phyloP scores from a whole-genome alignment of 2,888 invertebrate species.

The Stenodera caucasica region DNA sequence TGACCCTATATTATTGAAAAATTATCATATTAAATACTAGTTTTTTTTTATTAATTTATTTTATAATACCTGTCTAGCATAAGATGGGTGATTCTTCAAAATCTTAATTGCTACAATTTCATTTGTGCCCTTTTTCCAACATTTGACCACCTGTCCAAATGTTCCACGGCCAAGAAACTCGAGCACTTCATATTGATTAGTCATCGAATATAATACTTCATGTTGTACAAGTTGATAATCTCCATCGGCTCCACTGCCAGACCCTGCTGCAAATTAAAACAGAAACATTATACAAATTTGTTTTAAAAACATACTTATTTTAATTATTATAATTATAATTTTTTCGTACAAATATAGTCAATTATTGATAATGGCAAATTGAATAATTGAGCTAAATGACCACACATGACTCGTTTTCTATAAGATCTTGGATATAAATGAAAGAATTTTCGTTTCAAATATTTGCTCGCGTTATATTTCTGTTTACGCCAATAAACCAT shows the following conservation, averaged over 20 bases:
- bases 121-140: conserved; percentile 99
- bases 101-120: conserved; percentile 99
- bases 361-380: background rate
- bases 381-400: background rate
- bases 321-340: background rate
- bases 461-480: background rate
- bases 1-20: conserved; percentile 67
- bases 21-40: too few relatives aligned
- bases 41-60: too few relatives aligned
- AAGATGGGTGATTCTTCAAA: conserved; percentile 99
- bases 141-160: conserved; percentile 99
- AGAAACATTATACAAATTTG: background rate
- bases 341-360: background rate
- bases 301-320: background rate
- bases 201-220: conserved; percentile 96
- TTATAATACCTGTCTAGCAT: conserved; percentile 80
- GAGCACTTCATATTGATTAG: conserved; percentile 93
- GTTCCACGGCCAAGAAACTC: conserved; percentile 99
- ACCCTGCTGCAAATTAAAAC: conserved; percentile 58
- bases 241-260: conserved; percentile 88
- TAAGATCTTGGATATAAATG: background rate
- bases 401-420: background rate
- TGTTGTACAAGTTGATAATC: conserved; percentile 99
- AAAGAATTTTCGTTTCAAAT: background rate
- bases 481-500: background rate